Evolutionary conservation across 2,113 vertebrate genomes (phyloP), one percentile per base, ranked within the genome.

Genomic region (Pollimyrus isidori): DNA sequence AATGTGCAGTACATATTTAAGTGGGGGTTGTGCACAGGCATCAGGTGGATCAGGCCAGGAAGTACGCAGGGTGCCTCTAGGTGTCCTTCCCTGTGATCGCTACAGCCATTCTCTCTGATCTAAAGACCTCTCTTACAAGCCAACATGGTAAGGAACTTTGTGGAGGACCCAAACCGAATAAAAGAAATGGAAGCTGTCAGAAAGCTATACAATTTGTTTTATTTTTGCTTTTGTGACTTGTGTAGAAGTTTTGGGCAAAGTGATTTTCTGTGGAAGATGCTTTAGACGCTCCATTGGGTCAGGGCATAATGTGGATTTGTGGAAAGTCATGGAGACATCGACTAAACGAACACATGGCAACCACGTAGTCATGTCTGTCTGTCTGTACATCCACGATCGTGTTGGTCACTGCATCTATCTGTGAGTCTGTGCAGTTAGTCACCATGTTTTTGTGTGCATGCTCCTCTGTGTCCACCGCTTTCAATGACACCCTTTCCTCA

Each of bases 91-190:
- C 69, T 56, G 85, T n/a, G 35, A 21, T 80, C 48, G 10, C 17
- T 52, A 50, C 53, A 26, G 21, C 53, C 53, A 17, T 42, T 85
- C 42, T 90, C 84, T 87, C 46, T n/a, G 84, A 35, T 30, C 56
- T 65, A 52, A 65, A 23, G 35, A 49, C 17, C 48, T 76, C 69
- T 69, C 35, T 48, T 53, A 49, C 86, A 15, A 80, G 73, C 6
- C 86, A 90, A 19, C 49, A 90, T 90, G 89, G 89, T 90, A 90
- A 90, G 89, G 45, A 45, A 39, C 49, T 45, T 19, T 39, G 17
- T 39, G 76, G 76, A 89, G 76, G 46, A 82, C 0, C 7, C 52
- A 84, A 48, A 48, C 7, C 4, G n/a, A 48, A 84, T 84, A 48
- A 84, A 84, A 84, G 82, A 84, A n/a, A 46, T 23, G 48, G 82